Base-by-base conservation (phyloP, 2,113 vertebrate genomes). In the Tenrec ecaudatus region DNA sequence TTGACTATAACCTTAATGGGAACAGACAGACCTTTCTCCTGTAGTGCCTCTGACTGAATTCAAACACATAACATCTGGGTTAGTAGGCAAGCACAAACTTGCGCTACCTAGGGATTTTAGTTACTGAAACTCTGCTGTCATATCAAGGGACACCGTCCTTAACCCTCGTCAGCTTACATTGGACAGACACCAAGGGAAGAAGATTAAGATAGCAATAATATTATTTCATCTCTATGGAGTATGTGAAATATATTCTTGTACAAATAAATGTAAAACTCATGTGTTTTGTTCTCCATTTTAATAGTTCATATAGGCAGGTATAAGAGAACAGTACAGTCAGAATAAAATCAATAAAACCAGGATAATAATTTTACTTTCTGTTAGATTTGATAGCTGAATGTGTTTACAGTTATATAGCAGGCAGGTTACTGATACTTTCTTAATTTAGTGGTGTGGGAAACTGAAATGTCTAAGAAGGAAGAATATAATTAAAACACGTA, bases 261-360 rank as follows among this genome's bases (percentile, higher is more conserved):
- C 31, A 31, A 69, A 69, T 15, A n/a, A 29, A 78, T 43, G 7
- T 75, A 38, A 93, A 88, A 88, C 85, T 78, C 29, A 66, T 68
- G 22, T 5, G 86, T 92, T 81, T 71, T 96, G 12, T 25, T 83
- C 36, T 90, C 76, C 86, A 20, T 66, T 40, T 17, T 89, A 83
- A 62, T 16, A 88, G 83, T 60, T 83, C 31, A 14, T 53, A 84
- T 9, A 43, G 29, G 57, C 11, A 89, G 20, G 66, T 20, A 36
- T 31, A 85, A 89, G 75, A 79, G 4, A 62, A 62, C 22, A 62
- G 4, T 62, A 62, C 15, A 84, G 31, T 87, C 36, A 83, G 58
- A 90, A 88, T 92, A 69, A 69, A 69, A 33, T 86, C 84, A 91
- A 95, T 89, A 90, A 92, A 88, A 92, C 11, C 62, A 88, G 22